These are phyloP conservation scores for Microplitis mediator DNA, from an alignment of 1,140 invertebrate genomes.

Conservation along the genomic window DNA sequence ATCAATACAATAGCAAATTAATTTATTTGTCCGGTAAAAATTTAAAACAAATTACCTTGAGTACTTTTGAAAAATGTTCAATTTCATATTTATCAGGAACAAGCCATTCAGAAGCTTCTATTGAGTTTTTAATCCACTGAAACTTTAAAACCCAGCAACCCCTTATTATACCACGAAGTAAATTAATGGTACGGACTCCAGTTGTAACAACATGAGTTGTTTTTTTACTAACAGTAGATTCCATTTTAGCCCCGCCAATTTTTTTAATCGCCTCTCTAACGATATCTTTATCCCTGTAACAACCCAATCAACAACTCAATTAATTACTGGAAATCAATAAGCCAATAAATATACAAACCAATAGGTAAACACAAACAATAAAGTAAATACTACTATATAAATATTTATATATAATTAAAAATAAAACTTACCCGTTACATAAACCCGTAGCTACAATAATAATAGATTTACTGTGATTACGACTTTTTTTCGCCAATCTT, in stretches of 20 bases:
- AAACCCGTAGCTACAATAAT: conserved; percentile 51
- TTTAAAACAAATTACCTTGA: conserved; percentile 39
- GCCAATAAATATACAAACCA: conserved; percentile 9
- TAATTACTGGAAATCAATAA: not conserved
- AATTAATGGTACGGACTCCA: conserved; percentile 58
- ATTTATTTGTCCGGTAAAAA: conserved; percentile 1
- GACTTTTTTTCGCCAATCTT: conserved; percentile 19
- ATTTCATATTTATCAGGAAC: conserved; percentile 53
- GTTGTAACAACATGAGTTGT: conserved; percentile 60
- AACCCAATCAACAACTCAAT: conserved; percentile 17
- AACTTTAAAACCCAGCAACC: conserved; percentile 59
- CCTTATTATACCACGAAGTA: conserved; percentile 58
- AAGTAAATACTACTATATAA: not conserved
- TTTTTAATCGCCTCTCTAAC: conserved; percentile 45
- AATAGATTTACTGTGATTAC: conserved; percentile 33
- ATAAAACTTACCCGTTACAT: conserved; percentile 42
- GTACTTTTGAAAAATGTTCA: conserved; percentile 55
- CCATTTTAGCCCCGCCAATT: conserved; percentile 47
- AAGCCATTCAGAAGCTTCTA: conserved; percentile 51
- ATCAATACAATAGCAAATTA: conserved; percentile 2
- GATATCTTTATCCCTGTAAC: conserved; percentile 49
- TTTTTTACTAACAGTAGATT: conserved; percentile 45
- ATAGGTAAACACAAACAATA: not conserved
- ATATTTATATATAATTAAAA: no score
- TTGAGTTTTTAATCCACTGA: conserved; percentile 56